Base-by-base conservation (phyloP, 2,113 vertebrate genomes). In the Ceyx melanurus region DNA sequence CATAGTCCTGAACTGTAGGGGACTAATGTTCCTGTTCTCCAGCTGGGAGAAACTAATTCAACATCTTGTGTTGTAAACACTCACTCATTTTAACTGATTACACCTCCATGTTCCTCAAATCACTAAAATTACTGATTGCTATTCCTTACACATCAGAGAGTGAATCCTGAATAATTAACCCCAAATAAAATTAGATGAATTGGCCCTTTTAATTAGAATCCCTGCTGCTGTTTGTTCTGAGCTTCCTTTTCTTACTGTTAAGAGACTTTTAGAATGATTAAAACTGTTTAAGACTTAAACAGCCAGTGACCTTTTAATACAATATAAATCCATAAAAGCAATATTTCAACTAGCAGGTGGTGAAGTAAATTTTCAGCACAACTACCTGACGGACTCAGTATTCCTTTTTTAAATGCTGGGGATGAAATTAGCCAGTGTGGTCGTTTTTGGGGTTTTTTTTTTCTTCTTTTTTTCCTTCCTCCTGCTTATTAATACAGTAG, bases 81-180 rank as follows among this genome's bases (percentile, higher is more conserved):
- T 98, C 97, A 96, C 97, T 98, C 98, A 98, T 97, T 97, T 98
- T 98, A 98, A 98, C 98, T 98, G 98, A 98, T 99, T 98, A 99
- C 96, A 98, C 98, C 98, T 98, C 98, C 97, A 96, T 96, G 98
- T 97, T 98, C 98, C 97, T 98, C 97, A 98, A 98, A 98, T 98
- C 98, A 98, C 98, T 98, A 97, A 98, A 99, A 99, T 99, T 98
- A 98, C 98, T 98, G 98, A 99, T 99, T 99, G 98, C 98, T 98
- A 98, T 99, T 98, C 98, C 98, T 98, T 97, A 97, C 98, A 98
- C 98, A 98, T 98, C 98, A 98, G 98, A 98, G 98, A 97, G 98
- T 98, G 98, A 98, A 98, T 99, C 98, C 98, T 98, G 98, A 98
- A 98, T 99, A 99, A 99, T 99, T 98, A 98, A 97, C 97, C 98